Evolutionary conservation across 2,888 invertebrate species (phyloP), one percentile per base, ranked within the genome.

Genomic region (Athripsodes cinereus): DNA sequence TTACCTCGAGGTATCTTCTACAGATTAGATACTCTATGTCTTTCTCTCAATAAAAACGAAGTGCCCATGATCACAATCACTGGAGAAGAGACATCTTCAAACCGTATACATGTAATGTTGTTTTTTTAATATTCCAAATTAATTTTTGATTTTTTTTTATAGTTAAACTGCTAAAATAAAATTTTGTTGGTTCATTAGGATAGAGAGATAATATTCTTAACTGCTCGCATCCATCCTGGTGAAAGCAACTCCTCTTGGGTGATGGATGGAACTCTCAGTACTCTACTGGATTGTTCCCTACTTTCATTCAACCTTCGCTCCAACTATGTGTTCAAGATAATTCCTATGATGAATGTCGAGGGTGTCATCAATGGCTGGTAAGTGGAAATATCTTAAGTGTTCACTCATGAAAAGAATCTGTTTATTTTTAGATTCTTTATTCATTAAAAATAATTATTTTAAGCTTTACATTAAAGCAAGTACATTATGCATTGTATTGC

Each of bases 191-290:
- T 26, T 44, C 66, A 70, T 3, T 67, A 86, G 86, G 81, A 82
- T 50, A 80, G 86, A 40, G 83, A 85, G 64, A 76, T 86, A 64
- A 74, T 92, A 63, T 87, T 92, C 68, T 76, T 93, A 52, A 85
- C 88, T 8, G 83, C 87, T 0, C 80, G 92, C 64, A 92, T 93
- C 8, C 93, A 93, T 76, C 92, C 93, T 1, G 91, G 92, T 1
- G 93, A 93, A 73, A 88, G 88, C 70, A 93, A 92, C 72, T 82
- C 92, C 6, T 90, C 90, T 0, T 93, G 91, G 91, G 86, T 92
- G 60, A 90, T 93, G 88, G 87, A 90, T 70, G 92, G 90, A 5
- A 85, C 87, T 0, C 73, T 92, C 55, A 79, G 83, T 55, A 84
- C 79, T 65, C 74, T 92, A 57, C 72, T 90, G 49, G 80, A 81